Evolutionary conservation across 2,113 vertebrate genomes (phyloP).

Genomic region (Egretta garzetta): DNA sequence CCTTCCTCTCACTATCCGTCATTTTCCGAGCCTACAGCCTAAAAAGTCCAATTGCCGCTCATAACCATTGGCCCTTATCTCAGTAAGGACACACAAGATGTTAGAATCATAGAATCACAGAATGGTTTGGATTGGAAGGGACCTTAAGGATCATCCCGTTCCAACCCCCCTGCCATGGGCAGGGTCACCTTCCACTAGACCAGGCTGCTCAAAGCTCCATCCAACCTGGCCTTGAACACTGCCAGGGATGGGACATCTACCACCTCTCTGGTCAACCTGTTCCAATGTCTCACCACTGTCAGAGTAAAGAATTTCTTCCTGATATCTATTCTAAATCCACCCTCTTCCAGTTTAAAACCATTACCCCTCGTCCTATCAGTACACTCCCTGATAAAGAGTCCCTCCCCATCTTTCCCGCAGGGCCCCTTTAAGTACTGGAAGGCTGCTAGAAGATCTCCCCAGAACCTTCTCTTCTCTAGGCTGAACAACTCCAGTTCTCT

Average conservation of each 20-base stretch:
- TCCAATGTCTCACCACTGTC: fast-evolving
- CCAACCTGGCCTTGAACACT: neutral
- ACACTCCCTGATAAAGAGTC: neutral
- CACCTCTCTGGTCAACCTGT: neutral
- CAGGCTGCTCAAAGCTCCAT: neutral
- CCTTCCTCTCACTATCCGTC: neutral
- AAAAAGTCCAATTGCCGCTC: neutral
- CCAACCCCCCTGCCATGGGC: fast-evolving
- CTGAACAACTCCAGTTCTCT: neutral
- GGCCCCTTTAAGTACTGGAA: neutral
- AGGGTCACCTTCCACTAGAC: fast-evolving
- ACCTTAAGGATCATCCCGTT: neutral
- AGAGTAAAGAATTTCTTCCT: neutral
- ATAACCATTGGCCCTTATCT: neutral
- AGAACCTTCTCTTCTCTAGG: neutral
- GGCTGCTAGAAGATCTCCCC: fast-evolving
- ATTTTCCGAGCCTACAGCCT: neutral
- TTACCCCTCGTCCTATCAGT: fast-evolving
- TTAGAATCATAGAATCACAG: neutral
- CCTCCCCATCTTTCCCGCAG: neutral
- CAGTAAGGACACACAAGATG: neutral
- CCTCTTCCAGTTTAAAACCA: neutral
- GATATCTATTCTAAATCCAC: neutral
- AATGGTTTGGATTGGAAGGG: neutral
- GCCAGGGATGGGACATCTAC: neutral